Base-by-base conservation (phyloP, 1,140 invertebrate species). In the Telenomus remus region DNA sequence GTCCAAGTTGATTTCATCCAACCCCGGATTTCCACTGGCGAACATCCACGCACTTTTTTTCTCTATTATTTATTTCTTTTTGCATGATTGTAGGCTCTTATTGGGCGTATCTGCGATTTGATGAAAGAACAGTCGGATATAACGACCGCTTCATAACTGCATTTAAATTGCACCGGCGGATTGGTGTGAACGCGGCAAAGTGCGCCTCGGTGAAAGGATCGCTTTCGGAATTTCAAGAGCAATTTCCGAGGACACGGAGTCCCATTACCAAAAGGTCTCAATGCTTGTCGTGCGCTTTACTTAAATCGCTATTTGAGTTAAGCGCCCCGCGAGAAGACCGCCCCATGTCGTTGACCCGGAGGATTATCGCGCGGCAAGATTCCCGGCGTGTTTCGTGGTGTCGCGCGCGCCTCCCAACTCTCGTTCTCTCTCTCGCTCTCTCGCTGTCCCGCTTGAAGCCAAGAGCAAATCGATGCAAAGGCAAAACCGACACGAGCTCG, bases 391-490 rank as follows among this genome's bases (percentile, higher is more conserved):
- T 69, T 69, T 78, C 60, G 69, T 71, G 69, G 69, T 73, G 70
- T 73, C 64, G 54, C 64, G 59, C 75, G 51, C 51, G 56, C 54
- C 11, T 35, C 10, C 11, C 16, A 44, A n/a, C 56, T 57, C 43
- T 59, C 55, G 35, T 13, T 46, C 15, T 43, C 15, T 33, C 57
- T 35, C 15, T 13, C 13, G 13, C 39, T 0, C 53, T 37, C 48
- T 55, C 51, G 39, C 48, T 4, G 39, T 60, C 57, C 8, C 37
- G 9, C 1, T 13, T 49, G 1, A 12, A 42, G 27, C 34, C 53
- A 44, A 50, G 63, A 16, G 66, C 76, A 56, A 82, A 82, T 81
- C 79, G 80, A 82, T 81, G 78, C 37, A 73, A 69, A 71, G 78
- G 68, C 71, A 54, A 57, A 49, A 33, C 39, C 54, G 53, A 54